Base-by-base conservation (phyloP, 1,140 invertebrate species). In the Pseudomyrmex dendroicus region DNA sequence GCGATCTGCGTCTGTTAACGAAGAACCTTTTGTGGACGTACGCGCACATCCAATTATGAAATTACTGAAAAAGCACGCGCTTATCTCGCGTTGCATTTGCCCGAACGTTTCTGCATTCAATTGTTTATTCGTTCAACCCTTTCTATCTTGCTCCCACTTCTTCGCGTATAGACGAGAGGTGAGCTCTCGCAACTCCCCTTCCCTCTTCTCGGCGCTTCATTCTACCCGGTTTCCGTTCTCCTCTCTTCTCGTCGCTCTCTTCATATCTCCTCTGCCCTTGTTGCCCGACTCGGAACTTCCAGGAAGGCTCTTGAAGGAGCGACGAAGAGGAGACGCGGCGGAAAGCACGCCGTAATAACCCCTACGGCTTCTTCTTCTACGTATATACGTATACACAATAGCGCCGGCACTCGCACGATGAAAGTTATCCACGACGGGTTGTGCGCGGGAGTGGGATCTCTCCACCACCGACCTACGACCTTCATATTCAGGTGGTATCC, bases 281-380 rank as follows among this genome's bases (percentile, higher is more conserved):
- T 56, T 67, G 62, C 66, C 78, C 56, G 77, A 46, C 48, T 62
- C 46, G 57, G 66, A 54, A 76, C 22, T 68, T 67, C 62, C 54
- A 66, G 50, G 82, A 83, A 72, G 84, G 44, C 46, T 44, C 68
- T 12, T 73, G 57, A 67, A 78, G 78, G 59, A 73, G 22, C 70
- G 61, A 72, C 59, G 35, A 63, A 56, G 57, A 82, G 35, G 5
- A 35, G 56, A 25, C 56, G 46, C 46, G 66, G 66, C 61, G 62
- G 57, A 86, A 85, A 76, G 70, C 54, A 64, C 85, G 70, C 46
- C 70, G 88, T 78, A 87, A 88, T 89, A 88, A 89, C 86, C 84
- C 84, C 82, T 76, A 82, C 76, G 82, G 84, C 73, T 83, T 80
- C 84, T 17, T 84, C 56, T 59, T 70, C 48, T 48, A 74, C 46